Evolutionary conservation across 2,888 invertebrate genomes (phyloP).

Genomic region (Thysanoteuthis rhombus): DNA sequence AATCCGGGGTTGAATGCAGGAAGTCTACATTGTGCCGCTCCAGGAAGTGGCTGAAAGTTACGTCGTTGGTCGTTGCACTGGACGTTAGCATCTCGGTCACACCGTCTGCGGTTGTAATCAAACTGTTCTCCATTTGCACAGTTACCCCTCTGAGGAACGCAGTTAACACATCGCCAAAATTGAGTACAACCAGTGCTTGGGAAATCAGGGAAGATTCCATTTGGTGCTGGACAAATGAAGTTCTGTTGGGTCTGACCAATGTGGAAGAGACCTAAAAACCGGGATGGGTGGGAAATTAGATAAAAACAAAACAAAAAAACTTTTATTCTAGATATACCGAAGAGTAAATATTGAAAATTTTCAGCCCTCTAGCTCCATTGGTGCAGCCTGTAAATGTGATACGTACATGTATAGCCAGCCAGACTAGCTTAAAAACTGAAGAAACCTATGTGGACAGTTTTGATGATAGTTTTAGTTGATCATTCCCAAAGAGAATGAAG

Average conservation of each 20-base stretch:
- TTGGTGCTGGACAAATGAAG: neutral
- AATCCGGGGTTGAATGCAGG: neutral
- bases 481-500: too few species aligned
- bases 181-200: neutral
- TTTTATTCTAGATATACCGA: too few species aligned
- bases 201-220: constrained; percentile 16
- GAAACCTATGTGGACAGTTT: too few species aligned
- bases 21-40: neutral
- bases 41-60: neutral
- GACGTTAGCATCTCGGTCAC: neutral
- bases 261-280: neutral
- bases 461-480: too few species aligned
- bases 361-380: too few species aligned
- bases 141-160: neutral
- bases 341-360: too few species aligned
- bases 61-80: neutral
- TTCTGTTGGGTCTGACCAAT: neutral
- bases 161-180: neutral
- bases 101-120: neutral
- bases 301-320: too few species aligned
- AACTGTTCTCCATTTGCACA: constrained; percentile 13
- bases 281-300: too few species aligned
- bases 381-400: too few species aligned
- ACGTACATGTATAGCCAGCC: too few species aligned
- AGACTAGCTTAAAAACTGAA: too few species aligned